Base-by-base conservation (phyloP, 1,140 invertebrate species). In the Contarinia nasturtii region DNA sequence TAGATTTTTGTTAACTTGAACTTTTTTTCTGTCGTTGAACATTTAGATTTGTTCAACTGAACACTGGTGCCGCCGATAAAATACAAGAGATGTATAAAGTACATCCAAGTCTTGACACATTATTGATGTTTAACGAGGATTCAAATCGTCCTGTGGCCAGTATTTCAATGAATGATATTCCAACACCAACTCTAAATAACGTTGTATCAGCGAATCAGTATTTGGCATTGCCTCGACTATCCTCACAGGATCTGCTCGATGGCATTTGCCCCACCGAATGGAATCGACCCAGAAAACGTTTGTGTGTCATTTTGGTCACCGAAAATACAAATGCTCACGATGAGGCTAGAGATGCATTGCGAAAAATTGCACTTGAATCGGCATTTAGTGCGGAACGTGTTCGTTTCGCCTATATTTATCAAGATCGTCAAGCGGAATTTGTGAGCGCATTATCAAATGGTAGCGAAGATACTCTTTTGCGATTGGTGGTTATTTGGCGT, bases 111-210 rank as follows among this genome's bases (percentile, higher is more conserved):
- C 74, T 84, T 61, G 89, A 95, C 57, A 87, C 82, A 1, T 70
- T 97, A 47, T 68, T 94, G 44, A 66, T 96, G 42, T 90, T 96
- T 58, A 92, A 95, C 66, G 92, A 96, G 64, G 84, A 91, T 61
- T 72, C 72, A 2, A 68, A 74, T 10, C 72, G 76, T 46, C 85
- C 91, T 1, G 80, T 84, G 46, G 90, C 88, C 22, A 86, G 82
- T 47, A 73, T 94, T 38, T 92, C 79, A 48, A 90, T 91, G 78
- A 70, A 79, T 33, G 86, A 91, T 60, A 87, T 93, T 57, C 83
- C 86, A 11, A 79, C 79, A 21, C 75, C 82, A 48, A 88, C 86
- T 0, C 74, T 96, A 63, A 80, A 83, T 50, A 85, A 94, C 64
- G 75, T 95, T 33, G 82, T 96, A 43, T 76, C 83, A 19, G 76